Evolutionary conservation across 35 echinoderm and acorn worm genomes (phyloP).

Genomic region (Apostichopus japonicus): DNA sequence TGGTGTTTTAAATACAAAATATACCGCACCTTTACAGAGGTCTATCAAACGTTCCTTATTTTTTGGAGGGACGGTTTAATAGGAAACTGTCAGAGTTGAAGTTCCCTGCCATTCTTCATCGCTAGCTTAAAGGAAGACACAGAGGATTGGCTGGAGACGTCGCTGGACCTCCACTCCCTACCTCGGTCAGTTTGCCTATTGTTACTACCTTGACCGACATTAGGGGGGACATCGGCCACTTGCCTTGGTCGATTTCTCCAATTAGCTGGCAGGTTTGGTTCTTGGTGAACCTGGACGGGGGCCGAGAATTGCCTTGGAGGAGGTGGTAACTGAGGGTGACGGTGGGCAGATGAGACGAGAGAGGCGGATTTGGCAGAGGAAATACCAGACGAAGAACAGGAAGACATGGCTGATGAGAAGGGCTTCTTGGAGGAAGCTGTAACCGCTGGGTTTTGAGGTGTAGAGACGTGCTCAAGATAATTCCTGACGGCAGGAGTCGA

Average conservation of each 20-base stretch:
- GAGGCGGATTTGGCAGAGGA: constrained; percentile 55
- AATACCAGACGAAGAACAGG: constrained; percentile 49
- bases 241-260: constrained; percentile 48
- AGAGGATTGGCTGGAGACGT: constrained; percentile 40
- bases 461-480: not conserved
- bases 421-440: constrained; percentile 45
- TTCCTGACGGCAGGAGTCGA: not conserved
- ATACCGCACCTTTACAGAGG: too few species aligned
- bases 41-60: too few species aligned
- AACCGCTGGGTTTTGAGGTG: constrained; percentile 9
- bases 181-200: constrained; percentile 1
- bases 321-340: constrained; percentile 13
- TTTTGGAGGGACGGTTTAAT: too few species aligned
- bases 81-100: not conserved
- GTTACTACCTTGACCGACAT: too few species aligned
- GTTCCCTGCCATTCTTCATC: constrained; percentile 38
- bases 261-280: not conserved
- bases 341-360: constrained; percentile 21
- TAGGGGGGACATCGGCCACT: constrained; percentile 31
- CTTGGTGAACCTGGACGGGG: constrained; percentile 34
- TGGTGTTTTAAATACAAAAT: too few species aligned
- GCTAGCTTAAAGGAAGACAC: constrained; percentile 46
- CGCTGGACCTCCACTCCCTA: constrained; percentile 40
- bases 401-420: constrained; percentile 36
- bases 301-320: not conserved